Percentiles rank a stretch among this genome's conserved stretches.
Conservation (phyloP, 2,888 invertebrate species). For the Leptinotarsa haldemani region DNA sequence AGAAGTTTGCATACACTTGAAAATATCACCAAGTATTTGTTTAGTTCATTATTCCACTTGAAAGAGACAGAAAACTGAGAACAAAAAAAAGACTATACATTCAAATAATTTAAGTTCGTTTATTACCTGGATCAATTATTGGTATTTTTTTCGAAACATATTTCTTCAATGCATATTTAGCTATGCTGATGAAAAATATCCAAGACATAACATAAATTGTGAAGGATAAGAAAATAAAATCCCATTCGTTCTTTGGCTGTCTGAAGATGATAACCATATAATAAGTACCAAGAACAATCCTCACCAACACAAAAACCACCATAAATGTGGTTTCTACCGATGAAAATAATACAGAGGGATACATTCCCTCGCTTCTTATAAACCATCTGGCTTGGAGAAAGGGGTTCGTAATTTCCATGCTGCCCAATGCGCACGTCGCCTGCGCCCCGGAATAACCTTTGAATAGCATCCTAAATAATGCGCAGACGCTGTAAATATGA, state of each 20-base stretch:
- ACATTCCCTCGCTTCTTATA: constrained; percentile 68
- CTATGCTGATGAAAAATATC: constrained; percentile 60
- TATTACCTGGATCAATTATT: not conserved
- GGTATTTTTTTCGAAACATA: constrained; percentile 40
- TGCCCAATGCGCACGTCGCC: constrained; percentile 69
- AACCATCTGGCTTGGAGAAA: constrained; percentile 74
- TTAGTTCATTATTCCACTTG: too few relatives aligned
- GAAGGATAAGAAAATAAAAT: constrained; percentile 56
- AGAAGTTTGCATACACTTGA: too few relatives aligned
- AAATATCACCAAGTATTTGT: too few relatives aligned
- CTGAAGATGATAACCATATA: constrained; percentile 65
- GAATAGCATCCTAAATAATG: constrained; percentile 68
- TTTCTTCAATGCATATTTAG: constrained; percentile 55
- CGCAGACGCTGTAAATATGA: constrained; percentile 68
- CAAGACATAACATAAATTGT: constrained; percentile 61
- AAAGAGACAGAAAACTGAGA: not conserved
- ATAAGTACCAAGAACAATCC: constrained; percentile 69
- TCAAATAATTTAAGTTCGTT: not conserved
- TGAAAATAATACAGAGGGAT: constrained; percentile 65
- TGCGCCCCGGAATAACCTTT: constrained; percentile 68
- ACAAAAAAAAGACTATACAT: not conserved
- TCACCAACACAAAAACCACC: constrained; percentile 66
- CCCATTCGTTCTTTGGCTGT: constrained; percentile 65
- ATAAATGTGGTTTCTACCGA: constrained; percentile 69
- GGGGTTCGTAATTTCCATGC: constrained; percentile 74